Percentiles rank a stretch among this genome's conserved stretches.
phyloP scores from a whole-genome alignment of 2,797 vertebrate genomes.

The Spea hammondii region DNA sequence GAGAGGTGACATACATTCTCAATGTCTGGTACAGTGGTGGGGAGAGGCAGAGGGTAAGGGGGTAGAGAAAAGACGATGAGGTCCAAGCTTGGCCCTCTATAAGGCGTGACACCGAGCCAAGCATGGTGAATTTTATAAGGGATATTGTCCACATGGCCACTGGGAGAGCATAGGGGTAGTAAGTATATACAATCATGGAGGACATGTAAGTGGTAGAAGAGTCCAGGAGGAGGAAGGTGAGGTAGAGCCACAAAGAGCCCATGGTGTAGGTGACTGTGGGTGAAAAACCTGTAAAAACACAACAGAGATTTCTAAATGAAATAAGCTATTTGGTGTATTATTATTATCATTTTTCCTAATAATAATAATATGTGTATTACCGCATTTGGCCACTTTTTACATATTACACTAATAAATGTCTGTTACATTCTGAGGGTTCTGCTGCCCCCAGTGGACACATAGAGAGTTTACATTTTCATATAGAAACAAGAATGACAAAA shows the following conservation, averaged over 20 bases:
- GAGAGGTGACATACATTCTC: conserved; percentile 11
- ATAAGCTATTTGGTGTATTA: too few species aligned
- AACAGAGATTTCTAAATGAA: background rate
- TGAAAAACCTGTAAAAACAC: conserved; percentile 12
- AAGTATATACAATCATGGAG: conserved; percentile 12
- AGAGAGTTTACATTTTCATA: too few species aligned
- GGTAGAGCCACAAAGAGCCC: background rate
- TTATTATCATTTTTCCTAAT: too few species aligned
- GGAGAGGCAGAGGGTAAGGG: conserved; percentile 16
- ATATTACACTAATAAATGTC: too few species aligned
- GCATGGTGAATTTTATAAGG: conserved; percentile 53
- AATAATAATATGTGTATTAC: too few species aligned
- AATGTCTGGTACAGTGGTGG: conserved; percentile 36
- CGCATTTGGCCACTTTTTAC: too few species aligned
- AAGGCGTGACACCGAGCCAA: background rate
- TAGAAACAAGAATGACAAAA: too few species aligned
- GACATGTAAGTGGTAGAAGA: background rate
- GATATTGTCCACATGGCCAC: conserved; percentile 62
- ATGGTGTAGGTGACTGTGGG: background rate
- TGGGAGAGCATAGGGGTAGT: conserved; percentile 33
- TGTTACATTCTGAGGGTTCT: too few species aligned
- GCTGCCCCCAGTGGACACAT: too few species aligned
- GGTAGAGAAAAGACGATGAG: background rate
- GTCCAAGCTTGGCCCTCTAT: background rate
- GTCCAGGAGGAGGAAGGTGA: conserved; percentile 18